Conservation (phyloP, 2,113 vertebrate species). For the Stictonetta naevosa region DNA sequence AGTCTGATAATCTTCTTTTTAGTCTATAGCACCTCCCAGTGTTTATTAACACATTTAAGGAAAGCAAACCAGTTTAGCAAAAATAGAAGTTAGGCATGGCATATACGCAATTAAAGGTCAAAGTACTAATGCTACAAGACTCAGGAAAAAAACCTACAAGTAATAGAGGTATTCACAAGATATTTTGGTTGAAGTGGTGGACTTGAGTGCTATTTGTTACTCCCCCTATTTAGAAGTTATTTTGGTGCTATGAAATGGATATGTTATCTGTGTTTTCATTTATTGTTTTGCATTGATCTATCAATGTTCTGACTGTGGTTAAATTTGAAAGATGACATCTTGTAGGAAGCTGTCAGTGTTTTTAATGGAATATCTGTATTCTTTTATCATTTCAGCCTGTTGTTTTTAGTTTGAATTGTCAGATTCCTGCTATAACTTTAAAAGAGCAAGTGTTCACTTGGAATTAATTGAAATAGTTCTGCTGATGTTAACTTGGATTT, state of each 20-base stretch:
- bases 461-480: neutral
- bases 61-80: neutral
- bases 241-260: neutral
- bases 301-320: neutral
- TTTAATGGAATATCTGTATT: neutral
- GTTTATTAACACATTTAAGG: neutral
- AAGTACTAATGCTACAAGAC: neutral
- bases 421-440: neutral
- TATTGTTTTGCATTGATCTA: neutral
- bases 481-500: neutral
- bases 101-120: neutral
- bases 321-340: neutral
- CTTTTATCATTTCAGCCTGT: neutral
- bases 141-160: neutral
- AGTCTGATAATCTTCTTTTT: constrained; percentile 13
- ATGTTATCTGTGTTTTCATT: neutral
- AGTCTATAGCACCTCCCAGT: constrained; percentile 62
- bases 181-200: neutral
- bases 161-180: neutral
- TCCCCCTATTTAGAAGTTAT: neutral
- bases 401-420: neutral
- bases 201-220: neutral
- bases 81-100: neutral
- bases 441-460: neutral
- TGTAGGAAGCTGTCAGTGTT: neutral